These are phyloP conservation scores for Hystrix cristata DNA, from an alignment of 2,113 vertebrate species.

Conservation along the genomic window DNA sequence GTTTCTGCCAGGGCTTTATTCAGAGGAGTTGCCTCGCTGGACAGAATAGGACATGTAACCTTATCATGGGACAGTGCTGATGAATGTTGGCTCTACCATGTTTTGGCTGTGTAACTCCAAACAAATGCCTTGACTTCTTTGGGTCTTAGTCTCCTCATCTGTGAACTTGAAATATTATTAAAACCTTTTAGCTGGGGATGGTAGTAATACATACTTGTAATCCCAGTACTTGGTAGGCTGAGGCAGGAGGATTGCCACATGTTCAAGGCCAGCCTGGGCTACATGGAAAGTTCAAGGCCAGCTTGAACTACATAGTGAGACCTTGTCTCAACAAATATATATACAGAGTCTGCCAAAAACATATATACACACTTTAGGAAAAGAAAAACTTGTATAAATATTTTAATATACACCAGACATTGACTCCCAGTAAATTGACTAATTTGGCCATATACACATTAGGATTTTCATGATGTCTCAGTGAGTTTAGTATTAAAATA, in stretches of 20 bases:
- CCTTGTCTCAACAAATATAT: background rate
- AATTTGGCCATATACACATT: background rate
- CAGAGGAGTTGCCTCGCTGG: background rate
- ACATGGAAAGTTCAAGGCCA: background rate
- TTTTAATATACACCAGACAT: background rate
- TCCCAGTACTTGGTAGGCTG: background rate
- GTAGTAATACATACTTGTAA: background rate
- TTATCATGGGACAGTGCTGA: background rate
- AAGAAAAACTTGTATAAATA: background rate
- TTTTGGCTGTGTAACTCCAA: slow-evolving; percentile 16
- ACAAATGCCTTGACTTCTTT: background rate
- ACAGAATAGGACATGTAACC: background rate
- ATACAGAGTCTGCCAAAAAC: background rate
- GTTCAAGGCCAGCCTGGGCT: background rate
- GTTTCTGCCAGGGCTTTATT: background rate
- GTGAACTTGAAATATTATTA: background rate
- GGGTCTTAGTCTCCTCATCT: background rate
- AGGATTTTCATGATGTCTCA: background rate
- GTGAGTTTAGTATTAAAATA: background rate
- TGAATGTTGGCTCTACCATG: background rate
- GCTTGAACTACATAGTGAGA: background rate
- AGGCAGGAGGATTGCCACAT: background rate
- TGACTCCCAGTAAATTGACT: background rate
- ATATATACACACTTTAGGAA: background rate
- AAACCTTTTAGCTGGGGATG: background rate